A percentile compares a stretch with the other conserved stretches of the same genome.
Conservation (phyloP, 2,888 invertebrate genomes). For the Carterocephalus palaemon region DNA sequence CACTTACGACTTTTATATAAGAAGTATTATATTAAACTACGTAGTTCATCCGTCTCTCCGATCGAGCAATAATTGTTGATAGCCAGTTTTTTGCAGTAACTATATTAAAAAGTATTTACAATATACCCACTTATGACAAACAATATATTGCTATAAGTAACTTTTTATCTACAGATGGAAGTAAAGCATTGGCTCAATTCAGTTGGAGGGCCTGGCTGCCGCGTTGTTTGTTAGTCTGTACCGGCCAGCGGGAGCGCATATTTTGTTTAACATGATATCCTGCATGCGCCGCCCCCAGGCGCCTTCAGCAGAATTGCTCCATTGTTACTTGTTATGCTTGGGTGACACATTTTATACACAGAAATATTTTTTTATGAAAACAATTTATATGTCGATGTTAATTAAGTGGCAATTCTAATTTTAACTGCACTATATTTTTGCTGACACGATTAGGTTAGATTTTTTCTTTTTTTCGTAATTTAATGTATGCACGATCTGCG, state of each 20-base stretch:
- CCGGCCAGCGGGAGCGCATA: conserved; percentile 19
- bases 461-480: conserved; percentile 65
- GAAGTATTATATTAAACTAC: conserved; percentile 62
- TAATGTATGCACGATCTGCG: conserved; percentile 78
- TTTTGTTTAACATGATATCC: background rate
- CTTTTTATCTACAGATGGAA: conserved; percentile 70
- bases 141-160: conserved; percentile 71
- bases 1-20: conserved; percentile 70
- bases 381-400: conserved; percentile 74
- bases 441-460: conserved; percentile 75
- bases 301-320: conserved; percentile 49
- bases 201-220: conserved; percentile 37
- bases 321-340: conserved; percentile 67
- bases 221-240: conserved; percentile 10
- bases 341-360: conserved; percentile 76
- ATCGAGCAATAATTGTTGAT: conserved; percentile 64
- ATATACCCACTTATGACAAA: conserved; percentile 71
- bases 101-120: conserved; percentile 73
- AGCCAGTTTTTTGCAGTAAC: conserved; percentile 65
- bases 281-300: conserved; percentile 18
- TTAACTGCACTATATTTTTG: conserved; percentile 76
- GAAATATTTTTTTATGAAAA: conserved; percentile 76
- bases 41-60: conserved; percentile 55
- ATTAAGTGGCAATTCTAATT: conserved; percentile 76
- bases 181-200: conserved; percentile 50